Conservation (phyloP, 2,797 vertebrate species). For the Ambastaia sidthimunki region DNA sequence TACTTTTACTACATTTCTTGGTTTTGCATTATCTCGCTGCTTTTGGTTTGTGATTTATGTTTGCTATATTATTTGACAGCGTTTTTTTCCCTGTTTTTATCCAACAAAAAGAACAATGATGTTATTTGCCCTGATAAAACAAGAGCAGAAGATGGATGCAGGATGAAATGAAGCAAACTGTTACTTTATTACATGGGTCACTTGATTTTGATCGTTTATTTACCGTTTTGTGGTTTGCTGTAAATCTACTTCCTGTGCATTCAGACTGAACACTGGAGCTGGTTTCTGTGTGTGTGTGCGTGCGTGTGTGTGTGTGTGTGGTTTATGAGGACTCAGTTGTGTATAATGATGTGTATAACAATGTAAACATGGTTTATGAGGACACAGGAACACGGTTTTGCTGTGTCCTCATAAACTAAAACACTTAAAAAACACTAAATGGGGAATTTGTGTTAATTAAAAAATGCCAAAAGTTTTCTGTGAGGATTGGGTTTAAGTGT, state of each 20-base stretch:
- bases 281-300: constrained; percentile 20
- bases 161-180: neutral
- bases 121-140: constrained; percentile 17
- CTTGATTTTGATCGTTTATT: neutral
- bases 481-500: no score
- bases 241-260: constrained; percentile 34
- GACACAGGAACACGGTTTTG: no score
- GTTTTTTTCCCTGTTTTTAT: neutral
- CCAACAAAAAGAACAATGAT: constrained; percentile 1
- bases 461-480: no score
- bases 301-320: constrained; percentile 28
- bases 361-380: no score
- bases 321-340: no score
- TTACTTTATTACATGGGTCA: constrained; percentile 2
- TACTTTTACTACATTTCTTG: neutral
- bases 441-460: no score
- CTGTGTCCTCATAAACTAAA: no score
- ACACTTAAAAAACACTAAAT: no score
- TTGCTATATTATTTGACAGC: neutral
- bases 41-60: neutral
- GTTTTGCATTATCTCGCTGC: neutral
- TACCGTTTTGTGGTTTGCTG: constrained; percentile 4
- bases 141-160: constrained; percentile 4
- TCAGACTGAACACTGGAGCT: constrained; percentile 16
- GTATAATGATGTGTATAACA: no score